A percentile compares a stretch with the other conserved stretches of the same genome.
Evolutionary conservation across 2,113 vertebrate genomes (phyloP).

Genomic region (Eidolon helvum): DNA sequence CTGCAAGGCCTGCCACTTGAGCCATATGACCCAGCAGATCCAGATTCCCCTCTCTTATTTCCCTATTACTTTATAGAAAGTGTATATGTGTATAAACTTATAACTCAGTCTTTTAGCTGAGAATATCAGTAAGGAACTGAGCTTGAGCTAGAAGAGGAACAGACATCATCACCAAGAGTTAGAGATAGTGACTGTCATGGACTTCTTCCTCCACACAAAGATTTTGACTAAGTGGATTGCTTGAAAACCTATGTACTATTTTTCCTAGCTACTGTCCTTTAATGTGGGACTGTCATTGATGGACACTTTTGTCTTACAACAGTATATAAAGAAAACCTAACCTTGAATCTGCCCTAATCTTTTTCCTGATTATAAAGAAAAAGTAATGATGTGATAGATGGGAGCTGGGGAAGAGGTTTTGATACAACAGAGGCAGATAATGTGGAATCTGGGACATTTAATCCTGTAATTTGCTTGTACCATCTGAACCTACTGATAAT

Average conservation of each 20-base stretch:
- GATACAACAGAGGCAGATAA: neutral
- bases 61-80: neutral
- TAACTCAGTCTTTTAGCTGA: neutral
- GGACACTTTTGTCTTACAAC: neutral
- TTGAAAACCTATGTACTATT: neutral
- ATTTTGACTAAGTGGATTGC: neutral
- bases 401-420: neutral
- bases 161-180: neutral
- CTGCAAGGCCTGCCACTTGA: rapidly evolving
- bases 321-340: neutral
- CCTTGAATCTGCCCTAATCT: neutral
- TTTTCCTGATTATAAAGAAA: neutral
- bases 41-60: neutral
- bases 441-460: neutral
- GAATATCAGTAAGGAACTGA: neutral
- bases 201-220: too few relatives aligned
- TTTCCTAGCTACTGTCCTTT: neutral
- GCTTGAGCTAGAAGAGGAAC: neutral
- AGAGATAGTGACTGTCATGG: neutral
- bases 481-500: neutral
- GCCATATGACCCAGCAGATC: neutral
- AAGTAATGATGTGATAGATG: neutral
- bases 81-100: neutral
- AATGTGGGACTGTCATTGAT: neutral
- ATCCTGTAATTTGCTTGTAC: neutral